A percentile compares a stretch with the other conserved stretches of the same genome.
These are phyloP conservation scores for Pseudochirops corinnae DNA, from an alignment of 2,797 vertebrate genomes.

Conservation along the genomic window DNA sequence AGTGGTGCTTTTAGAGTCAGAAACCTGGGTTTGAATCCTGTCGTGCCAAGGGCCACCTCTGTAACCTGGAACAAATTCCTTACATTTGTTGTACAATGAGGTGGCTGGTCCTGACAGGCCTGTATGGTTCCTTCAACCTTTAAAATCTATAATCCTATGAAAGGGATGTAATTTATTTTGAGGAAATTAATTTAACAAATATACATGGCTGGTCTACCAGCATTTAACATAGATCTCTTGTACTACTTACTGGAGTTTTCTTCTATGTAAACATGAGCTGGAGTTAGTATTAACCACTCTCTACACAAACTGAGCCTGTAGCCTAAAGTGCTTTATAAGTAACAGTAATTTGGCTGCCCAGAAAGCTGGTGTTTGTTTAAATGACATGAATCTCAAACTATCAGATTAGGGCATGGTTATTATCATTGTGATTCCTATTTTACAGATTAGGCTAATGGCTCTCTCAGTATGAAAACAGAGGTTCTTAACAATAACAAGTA, in stretches of 20 bases:
- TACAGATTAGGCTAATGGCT: constrained; percentile 45
- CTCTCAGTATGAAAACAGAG: constrained; percentile 27
- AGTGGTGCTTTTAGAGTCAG: not conserved
- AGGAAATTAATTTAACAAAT: constrained; percentile 66
- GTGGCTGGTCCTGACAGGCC: not conserved
- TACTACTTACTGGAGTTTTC: constrained; percentile 32
- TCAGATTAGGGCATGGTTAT: constrained; percentile 50
- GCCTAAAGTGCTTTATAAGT: constrained; percentile 42
- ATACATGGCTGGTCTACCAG: constrained; percentile 56
- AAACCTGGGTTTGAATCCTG: not conserved
- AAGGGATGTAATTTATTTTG: constrained; percentile 36
- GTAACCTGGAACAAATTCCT: not conserved
- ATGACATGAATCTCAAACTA: constrained; percentile 51
- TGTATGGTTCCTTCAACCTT: not conserved
- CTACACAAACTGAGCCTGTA: constrained; percentile 23
- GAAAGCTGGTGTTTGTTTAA: constrained; percentile 57
- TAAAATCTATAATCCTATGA: not conserved
- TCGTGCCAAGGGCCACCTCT: not conserved
- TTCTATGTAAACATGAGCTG: constrained; percentile 12
- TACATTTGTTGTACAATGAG: not conserved
- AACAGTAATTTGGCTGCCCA: constrained; percentile 45
- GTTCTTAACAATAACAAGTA: not conserved
- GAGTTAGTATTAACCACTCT: constrained; percentile 35
- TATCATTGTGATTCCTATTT: constrained; percentile 60
- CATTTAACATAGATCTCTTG: constrained; percentile 55